Evolutionary conservation across 2,888 invertebrate genomes (phyloP).

Genomic region (Meiosimyza decipiens): DNA sequence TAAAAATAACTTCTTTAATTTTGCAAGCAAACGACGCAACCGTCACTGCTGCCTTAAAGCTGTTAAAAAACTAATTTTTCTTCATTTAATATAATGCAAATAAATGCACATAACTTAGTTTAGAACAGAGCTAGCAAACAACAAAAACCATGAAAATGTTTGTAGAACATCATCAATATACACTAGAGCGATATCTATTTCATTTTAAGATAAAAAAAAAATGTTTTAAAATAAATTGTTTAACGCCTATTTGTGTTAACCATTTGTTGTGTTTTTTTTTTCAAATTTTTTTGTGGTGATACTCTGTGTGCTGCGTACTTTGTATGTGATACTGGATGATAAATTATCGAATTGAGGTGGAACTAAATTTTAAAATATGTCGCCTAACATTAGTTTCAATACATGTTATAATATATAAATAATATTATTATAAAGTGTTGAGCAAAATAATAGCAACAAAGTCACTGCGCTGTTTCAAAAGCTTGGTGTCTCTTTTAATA

Average conservation of each 20-base stretch:
- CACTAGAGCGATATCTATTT: background rate
- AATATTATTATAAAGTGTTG: too few species aligned
- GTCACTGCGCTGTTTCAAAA: too few species aligned
- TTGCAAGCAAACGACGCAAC: background rate
- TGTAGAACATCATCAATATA: too few species aligned
- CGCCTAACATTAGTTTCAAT: too few species aligned
- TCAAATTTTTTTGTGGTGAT: background rate
- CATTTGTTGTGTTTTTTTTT: slow-evolving; percentile 1
- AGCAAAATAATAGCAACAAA: too few species aligned
- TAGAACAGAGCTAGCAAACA: background rate
- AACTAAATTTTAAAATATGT: too few species aligned
- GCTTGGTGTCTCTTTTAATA: too few species aligned
- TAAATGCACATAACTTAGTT: slow-evolving; percentile 20
- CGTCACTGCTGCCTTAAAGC: background rate
- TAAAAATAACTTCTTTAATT: too few species aligned
- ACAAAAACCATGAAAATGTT: background rate
- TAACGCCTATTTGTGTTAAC: background rate
- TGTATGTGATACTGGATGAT: background rate
- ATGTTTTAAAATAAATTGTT: background rate
- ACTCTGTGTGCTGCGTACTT: background rate
- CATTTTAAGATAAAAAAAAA: background rate
- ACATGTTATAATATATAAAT: too few species aligned
- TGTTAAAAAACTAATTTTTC: background rate
- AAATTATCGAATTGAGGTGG: background rate
- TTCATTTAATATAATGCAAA: slow-evolving; percentile 3